Conservation (phyloP, 2,113 vertebrate species). For the Gadus macrocephalus region DNA sequence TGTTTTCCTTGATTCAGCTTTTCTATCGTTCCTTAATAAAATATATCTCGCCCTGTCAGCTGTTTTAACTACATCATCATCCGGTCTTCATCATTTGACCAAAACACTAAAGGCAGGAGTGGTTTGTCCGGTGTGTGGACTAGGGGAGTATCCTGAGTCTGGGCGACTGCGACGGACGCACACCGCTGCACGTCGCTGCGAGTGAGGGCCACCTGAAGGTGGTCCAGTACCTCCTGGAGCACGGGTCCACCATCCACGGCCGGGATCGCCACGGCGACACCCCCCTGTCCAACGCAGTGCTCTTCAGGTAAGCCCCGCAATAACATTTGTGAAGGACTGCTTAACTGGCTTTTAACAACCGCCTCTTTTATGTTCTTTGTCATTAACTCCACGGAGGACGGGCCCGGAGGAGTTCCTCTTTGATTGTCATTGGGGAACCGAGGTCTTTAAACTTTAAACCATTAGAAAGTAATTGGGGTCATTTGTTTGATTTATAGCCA, state of each 20-base stretch:
- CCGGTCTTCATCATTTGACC: background rate
- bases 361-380: constrained; percentile 6
- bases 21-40: too few species aligned
- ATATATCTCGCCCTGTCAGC: too few species aligned
- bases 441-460: too few species aligned
- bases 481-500: too few species aligned
- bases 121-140: background rate
- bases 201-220: constrained; percentile 76
- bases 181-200: constrained; percentile 82
- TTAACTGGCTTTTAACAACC: constrained; percentile 11
- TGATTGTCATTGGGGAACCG: too few species aligned
- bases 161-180: constrained; percentile 81
- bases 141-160: constrained; percentile 83
- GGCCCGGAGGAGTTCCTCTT: background rate
- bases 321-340: background rate
- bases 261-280: constrained; percentile 82
- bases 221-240: constrained; percentile 78
- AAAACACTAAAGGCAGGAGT: background rate
- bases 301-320: constrained; percentile 77
- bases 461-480: too few species aligned
- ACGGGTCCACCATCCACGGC: constrained; percentile 77
- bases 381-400: background rate
- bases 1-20: too few species aligned
- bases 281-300: constrained; percentile 81
- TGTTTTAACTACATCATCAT: too few species aligned